A percentile compares a stretch with the other conserved stretches of the same genome.
Conservation (phyloP, 2,113 vertebrate genomes). For the Tragulus kanchil region DNA sequence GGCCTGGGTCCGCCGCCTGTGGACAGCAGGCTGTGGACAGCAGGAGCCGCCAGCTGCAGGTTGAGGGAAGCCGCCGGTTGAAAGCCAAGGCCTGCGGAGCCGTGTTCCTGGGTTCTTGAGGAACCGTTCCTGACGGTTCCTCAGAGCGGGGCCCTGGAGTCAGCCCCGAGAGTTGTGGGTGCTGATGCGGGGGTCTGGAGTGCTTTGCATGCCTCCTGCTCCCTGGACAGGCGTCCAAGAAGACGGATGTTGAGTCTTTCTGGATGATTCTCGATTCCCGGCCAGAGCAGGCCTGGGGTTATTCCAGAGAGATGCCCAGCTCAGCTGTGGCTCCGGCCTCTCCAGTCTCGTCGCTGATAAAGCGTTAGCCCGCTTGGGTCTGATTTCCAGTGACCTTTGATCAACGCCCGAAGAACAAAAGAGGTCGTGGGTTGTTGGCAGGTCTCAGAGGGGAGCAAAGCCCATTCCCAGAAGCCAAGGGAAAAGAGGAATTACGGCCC, state of each 20-base stretch:
- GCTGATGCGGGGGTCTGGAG: neutral
- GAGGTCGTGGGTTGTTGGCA: neutral
- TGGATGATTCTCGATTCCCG: neutral
- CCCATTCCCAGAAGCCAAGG: neutral
- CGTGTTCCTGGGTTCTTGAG: too few species aligned
- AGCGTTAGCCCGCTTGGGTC: neutral
- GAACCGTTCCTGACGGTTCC: neutral
- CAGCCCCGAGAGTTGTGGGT: too few species aligned
- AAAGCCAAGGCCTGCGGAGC: neutral
- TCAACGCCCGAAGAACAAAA: neutral
- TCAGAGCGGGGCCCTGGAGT: too few species aligned
- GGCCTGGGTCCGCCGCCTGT: neutral
- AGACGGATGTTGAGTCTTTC: neutral
- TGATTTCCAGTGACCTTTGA: neutral
- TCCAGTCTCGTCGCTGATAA: neutral
- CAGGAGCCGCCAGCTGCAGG: neutral
- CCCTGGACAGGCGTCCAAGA: neutral
- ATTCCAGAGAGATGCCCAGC: neutral
- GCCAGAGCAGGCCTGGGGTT: neutral
- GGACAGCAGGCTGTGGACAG: fast-evolving
- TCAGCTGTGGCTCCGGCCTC: neutral
- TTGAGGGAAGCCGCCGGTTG: neutral
- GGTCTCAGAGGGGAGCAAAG: neutral
- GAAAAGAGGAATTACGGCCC: neutral
- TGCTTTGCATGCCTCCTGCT: too few species aligned